Base-by-base conservation (phyloP, 2,797 vertebrate genomes). In the Hoplostethus atlanticus region DNA sequence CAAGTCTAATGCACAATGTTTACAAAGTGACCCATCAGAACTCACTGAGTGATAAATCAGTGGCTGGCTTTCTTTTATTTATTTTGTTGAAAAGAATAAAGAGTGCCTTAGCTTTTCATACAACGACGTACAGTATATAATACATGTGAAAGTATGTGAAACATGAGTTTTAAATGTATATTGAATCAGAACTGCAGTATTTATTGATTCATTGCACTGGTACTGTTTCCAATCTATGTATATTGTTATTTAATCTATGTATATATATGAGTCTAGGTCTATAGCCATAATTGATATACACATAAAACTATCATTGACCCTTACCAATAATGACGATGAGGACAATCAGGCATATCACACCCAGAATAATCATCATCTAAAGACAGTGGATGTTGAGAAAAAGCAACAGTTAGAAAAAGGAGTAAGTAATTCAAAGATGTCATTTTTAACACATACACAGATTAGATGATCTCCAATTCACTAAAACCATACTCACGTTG, bases 331-430 rank as follows among this genome's bases (percentile, higher is more conserved):
- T 93, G 89, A 96, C 92, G 84, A 96, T 96, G 92, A 96, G 94
- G 88, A 96, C 90, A 85, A 96, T 96, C 89, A 94, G 91, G 50
- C 95, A 95, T 93, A 96, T 96, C 93, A 96, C 94, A 74, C 95
- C 95, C 89, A 96, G 91, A 83, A 96, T 96, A 75, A 96, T 96
- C 95, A 96, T 96, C 95, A 96, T 96, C 95, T 95, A 83, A 64
- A 38, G 68, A 31, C 28, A 71, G 56, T 2, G 68, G 34, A 66
- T 47, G 30, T 59, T 53, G 2, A 72, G 44, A 80, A 76, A 38
- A 11, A 2, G 30, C 2, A 13, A 44, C 13, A 12, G n/a, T 84
- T 71, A 79, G 64, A 69, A 48, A 28, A 68, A 56, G n/a, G 13
- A 61, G 69, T 21, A 48, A 15, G 3, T 8, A 7, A 47, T n/a